Base-by-base conservation (phyloP, 2,113 vertebrate species). In the Sinocyclocheilus maitianheensis region DNA sequence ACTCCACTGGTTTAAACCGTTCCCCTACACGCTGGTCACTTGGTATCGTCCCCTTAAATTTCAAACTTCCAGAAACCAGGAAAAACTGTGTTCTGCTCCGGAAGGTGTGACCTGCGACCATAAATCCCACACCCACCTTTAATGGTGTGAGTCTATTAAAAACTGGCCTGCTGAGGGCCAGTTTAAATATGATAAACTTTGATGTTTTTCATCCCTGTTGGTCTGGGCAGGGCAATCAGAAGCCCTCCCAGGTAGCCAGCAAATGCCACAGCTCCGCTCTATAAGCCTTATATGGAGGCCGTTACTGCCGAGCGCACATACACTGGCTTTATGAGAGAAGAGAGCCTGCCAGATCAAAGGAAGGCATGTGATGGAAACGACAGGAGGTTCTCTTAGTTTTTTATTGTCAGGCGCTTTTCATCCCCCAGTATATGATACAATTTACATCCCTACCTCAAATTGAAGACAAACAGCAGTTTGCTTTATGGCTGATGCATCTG, bases 341-440 rank as follows among this genome's bases (percentile, higher is more conserved):
- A 92, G 92, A 93, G 92, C 91, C 93, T 93, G 93, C 91, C 92
- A 95, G 92, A 94, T 95, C 93, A 95, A 95, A 95, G 93, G 74
- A 82, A n/a, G 84, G 77, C 90, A 79, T 58, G 91, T 93, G 93
- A 93, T 94, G 95, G 94, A 95, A 96, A 95, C 94, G 93, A 95
- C 95, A 94, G 95, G 94, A 92, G 94, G 93, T 95, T 93, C 93
- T 90, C 26, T 89, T 51, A 60, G 91, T 90, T 90, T 95, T 96
- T 96, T 96, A 95, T 94, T 93, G 92, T 93, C 92, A 90, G 91
- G 94, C 95, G 94, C 93, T 95, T 94, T 96, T 96, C 95, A 95
- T 95, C 89, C 94, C 93, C 91, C 92, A 90, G 93, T 92, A 93
- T 92, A 94, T 93, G 93, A 92, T 93, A 94, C 92, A 93, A 94